These are phyloP conservation scores for Macrosoma leucophasiata DNA, from an alignment of 2,888 invertebrate species.

Conservation along the genomic window DNA sequence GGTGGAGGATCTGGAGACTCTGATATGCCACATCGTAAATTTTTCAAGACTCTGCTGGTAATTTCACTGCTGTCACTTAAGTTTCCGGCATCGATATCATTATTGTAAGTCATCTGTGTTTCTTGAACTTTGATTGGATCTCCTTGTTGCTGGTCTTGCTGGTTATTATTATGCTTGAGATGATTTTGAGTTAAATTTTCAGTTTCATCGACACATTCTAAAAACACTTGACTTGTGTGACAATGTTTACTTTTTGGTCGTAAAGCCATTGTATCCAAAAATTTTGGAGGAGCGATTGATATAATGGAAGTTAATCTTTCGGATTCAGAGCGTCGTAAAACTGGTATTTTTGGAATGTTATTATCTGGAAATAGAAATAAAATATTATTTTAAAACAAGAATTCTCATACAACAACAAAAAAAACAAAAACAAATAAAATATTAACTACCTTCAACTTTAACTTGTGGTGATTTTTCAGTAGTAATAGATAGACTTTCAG, in stretches of 20 bases:
- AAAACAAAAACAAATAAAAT: neutral
- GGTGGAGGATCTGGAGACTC: slow-evolving; percentile 70
- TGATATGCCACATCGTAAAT: slow-evolving; percentile 58
- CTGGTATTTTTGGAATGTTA: slow-evolving; percentile 55
- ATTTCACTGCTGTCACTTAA: slow-evolving; percentile 65
- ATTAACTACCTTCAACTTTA: slow-evolving; percentile 35
- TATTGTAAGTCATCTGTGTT: slow-evolving; percentile 23
- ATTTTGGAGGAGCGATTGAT: slow-evolving; percentile 73
- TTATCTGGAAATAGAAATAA: slow-evolving; percentile 53
- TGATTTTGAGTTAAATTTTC: slow-evolving; percentile 32
- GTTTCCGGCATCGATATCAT: slow-evolving; percentile 50
- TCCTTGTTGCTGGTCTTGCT: slow-evolving; percentile 23
- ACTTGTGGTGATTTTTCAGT: slow-evolving; percentile 10
- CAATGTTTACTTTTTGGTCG: slow-evolving; percentile 78
- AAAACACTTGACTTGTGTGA: slow-evolving; percentile 79
- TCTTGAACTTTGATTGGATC: slow-evolving; percentile 18
- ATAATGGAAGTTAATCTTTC: slow-evolving; percentile 56
- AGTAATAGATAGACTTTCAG: slow-evolving; percentile 11
- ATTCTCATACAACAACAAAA: neutral
- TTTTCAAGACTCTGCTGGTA: slow-evolving; percentile 53
- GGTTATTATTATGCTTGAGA: slow-evolving; percentile 9
- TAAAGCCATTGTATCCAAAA: slow-evolving; percentile 90
- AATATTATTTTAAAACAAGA: slow-evolving; percentile 1
- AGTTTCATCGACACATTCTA: slow-evolving; percentile 55
- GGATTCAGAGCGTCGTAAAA: slow-evolving; percentile 65